Evolutionary conservation across 2,113 vertebrate genomes (phyloP).

Genomic region (Myrmecophaga tridactyla): DNA sequence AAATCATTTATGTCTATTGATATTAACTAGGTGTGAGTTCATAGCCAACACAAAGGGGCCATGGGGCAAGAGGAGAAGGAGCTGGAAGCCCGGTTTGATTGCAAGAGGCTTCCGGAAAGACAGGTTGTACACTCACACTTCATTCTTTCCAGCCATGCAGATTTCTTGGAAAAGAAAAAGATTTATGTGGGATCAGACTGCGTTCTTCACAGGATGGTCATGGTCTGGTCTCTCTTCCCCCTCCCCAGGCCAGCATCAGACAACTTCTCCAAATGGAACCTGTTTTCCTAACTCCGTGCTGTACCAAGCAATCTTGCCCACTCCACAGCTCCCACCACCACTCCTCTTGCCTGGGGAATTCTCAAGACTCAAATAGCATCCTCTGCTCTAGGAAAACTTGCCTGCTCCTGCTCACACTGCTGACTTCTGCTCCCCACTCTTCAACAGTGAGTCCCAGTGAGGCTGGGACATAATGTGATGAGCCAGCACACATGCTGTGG

Average conservation of each 20-base stretch:
- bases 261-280: not conserved
- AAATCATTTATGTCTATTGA: slow-evolving; percentile 64
- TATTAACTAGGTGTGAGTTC: slow-evolving; percentile 16
- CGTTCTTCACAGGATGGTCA: too few relatives aligned
- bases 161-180: not conserved
- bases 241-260: too few relatives aligned
- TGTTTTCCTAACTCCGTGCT: not conserved
- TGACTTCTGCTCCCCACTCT: not conserved
- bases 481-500: not conserved
- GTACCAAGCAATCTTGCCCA: too few relatives aligned
- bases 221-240: not conserved
- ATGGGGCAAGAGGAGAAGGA: not conserved
- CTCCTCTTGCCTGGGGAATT: not conserved
- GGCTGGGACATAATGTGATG: not conserved
- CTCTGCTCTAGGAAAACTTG: too few relatives aligned
- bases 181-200: too few relatives aligned
- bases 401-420: not conserved
- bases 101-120: not conserved
- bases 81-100: not conserved
- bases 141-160: not conserved
- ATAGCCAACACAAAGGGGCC: not conserved
- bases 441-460: too few relatives aligned
- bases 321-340: too few relatives aligned
- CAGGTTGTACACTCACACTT: rapidly evolving
- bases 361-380: rapidly evolving